Conservation (phyloP, 2,113 vertebrate genomes). For the Perccottus glenii region DNA sequence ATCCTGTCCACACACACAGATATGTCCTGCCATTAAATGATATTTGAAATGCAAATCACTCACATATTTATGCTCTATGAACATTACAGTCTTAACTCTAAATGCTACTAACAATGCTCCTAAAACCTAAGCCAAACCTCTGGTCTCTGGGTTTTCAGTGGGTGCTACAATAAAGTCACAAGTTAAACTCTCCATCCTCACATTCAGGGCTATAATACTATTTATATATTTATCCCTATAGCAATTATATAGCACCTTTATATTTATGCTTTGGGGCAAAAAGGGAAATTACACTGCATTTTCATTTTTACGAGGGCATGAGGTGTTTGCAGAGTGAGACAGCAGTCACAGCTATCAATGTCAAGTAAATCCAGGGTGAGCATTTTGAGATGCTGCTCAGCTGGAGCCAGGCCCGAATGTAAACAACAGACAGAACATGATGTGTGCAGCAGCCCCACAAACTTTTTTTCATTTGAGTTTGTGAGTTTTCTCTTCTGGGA, state of each 20-base stretch:
- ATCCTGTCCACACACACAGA: no score
- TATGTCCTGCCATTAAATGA: no score
- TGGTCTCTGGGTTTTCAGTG: neutral
- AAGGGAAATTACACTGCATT: no score
- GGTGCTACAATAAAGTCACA: neutral
- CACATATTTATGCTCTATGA: no score
- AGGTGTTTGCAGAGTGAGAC: neutral
- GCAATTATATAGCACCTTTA: no score
- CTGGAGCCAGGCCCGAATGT: slow-evolving; percentile 4
- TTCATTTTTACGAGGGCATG: neutral
- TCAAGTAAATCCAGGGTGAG: slow-evolving; percentile 10
- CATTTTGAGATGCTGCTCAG: slow-evolving; percentile 21
- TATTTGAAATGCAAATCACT: no score
- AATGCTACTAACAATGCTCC: no score
- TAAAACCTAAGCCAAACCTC: neutral
- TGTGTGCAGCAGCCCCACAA: slow-evolving; percentile 9
- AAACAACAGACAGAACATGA: slow-evolving; percentile 13
- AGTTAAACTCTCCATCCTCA: neutral
- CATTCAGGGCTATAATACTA: neutral
- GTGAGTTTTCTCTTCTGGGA: slow-evolving; percentile 13
- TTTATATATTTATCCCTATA: neutral
- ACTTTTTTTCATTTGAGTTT: slow-evolving; percentile 4
- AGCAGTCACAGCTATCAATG: neutral
- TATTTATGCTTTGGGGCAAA: no score
- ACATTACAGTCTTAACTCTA: no score